Percentiles rank a stretch among this genome's conserved stretches.
phyloP scores from a whole-genome alignment of 2,888 invertebrate genomes.

The Cotesia congregata region DNA sequence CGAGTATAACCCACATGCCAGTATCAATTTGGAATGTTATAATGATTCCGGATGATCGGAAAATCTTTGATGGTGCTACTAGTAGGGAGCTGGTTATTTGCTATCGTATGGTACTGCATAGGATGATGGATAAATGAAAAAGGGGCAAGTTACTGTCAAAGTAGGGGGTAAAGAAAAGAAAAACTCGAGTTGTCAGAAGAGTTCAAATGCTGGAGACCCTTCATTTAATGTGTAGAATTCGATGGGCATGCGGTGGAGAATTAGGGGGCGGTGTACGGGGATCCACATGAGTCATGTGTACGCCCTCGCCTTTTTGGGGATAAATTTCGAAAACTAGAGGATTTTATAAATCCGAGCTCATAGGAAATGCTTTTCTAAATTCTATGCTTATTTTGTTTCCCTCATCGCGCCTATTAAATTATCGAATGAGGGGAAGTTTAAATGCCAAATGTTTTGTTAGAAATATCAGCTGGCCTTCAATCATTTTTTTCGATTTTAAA shows the following conservation, averaged over 20 bases:
- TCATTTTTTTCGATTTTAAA: slow-evolving; percentile 2
- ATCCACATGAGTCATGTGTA: slow-evolving; percentile 65
- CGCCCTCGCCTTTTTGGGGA: slow-evolving; percentile 63
- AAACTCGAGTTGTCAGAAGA: slow-evolving; percentile 61
- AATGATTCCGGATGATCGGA: slow-evolving; percentile 57
- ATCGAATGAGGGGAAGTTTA: not conserved
- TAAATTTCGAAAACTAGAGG: slow-evolving; percentile 65
- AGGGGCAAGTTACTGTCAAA: slow-evolving; percentile 51
- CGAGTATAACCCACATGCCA: slow-evolving; percentile 52
- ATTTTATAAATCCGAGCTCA: slow-evolving; percentile 38
- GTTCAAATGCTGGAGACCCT: slow-evolving; percentile 56
- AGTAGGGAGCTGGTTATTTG: slow-evolving; percentile 53
- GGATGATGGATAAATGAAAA: slow-evolving; percentile 54
- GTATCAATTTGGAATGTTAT: slow-evolving; percentile 62
- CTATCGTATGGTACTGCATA: slow-evolving; percentile 49
- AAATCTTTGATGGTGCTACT: slow-evolving; percentile 40
- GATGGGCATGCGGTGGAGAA: slow-evolving; percentile 60
- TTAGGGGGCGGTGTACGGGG: slow-evolving; percentile 56
- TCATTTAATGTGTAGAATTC: slow-evolving; percentile 48
- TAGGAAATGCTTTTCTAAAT: slow-evolving; percentile 36
- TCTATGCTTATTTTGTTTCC: slow-evolving; percentile 14
- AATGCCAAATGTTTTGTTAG: slow-evolving; percentile 17
- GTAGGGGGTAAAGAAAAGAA: slow-evolving; percentile 57
- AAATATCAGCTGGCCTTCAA: not conserved
- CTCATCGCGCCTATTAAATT: slow-evolving; percentile 16